Percentiles rank a stretch among this genome's conserved stretches.
phyloP scores from a whole-genome alignment of 2,113 vertebrate genomes.

The Polypterus bichir region DNA sequence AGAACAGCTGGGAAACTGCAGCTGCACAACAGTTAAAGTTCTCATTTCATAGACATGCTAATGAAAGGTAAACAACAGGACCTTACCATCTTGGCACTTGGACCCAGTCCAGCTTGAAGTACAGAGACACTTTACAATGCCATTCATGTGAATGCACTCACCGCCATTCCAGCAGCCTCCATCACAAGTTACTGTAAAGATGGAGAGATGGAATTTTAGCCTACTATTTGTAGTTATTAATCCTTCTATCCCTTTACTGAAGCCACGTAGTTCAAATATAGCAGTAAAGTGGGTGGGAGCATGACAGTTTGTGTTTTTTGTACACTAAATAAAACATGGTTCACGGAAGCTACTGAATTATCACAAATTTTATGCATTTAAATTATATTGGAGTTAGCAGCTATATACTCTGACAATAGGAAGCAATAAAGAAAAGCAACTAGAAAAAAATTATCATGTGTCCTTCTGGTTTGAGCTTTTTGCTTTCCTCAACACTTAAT shows the following conservation, averaged over 20 bases:
- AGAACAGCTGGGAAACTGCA: not conserved
- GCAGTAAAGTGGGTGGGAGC: too few species aligned
- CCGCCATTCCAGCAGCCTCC: constrained; percentile 72
- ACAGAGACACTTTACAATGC: constrained; percentile 63
- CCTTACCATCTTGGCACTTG: constrained; percentile 66
- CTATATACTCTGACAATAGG: not conserved
- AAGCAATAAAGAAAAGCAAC: too few species aligned
- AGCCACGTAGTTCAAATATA: too few species aligned
- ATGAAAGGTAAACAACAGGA: constrained; percentile 1
- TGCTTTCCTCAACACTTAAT: too few species aligned
- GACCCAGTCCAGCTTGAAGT: constrained; percentile 67
- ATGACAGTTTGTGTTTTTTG: too few species aligned
- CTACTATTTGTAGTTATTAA: too few species aligned
- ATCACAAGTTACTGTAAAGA: constrained; percentile 56
- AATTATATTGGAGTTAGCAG: too few species aligned
- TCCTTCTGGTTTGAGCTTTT: too few species aligned
- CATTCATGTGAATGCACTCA: constrained; percentile 57
- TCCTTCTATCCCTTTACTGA: too few species aligned
- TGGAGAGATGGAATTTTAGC: too few species aligned
- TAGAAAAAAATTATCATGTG: too few species aligned
- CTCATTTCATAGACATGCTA: constrained; percentile 1
- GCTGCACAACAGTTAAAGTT: not conserved
- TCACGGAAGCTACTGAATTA: constrained; percentile 6
- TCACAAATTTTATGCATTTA: not conserved
- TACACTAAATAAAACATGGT: too few species aligned